Base-by-base conservation (phyloP, 2,113 vertebrate genomes). In the Hyperoodon ampullatus region DNA sequence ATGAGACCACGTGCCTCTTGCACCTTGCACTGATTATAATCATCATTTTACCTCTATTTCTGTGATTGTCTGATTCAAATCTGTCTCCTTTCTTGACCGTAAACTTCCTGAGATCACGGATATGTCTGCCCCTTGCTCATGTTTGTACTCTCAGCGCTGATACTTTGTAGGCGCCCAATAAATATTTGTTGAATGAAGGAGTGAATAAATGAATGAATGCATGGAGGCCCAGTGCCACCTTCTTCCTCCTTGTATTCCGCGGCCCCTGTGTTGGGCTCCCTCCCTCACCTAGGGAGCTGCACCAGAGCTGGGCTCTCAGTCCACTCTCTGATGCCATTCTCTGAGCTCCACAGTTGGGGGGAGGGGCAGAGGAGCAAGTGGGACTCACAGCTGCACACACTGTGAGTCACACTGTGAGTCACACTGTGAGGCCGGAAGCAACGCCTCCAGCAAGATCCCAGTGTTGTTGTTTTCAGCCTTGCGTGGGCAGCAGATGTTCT, bases 1-100 rank as follows among this genome's bases (percentile, higher is more conserved):
- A 0, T 8, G 5, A 75, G 47, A 15, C 50, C 68, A 8, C 0
- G 0, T 33, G 70, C 19, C 42, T 53, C 84, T 70, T 35, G 53
- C 50, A 18, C 26, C 1, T 1, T 5, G 71, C 65, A 0, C 83
- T 35, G 77, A n/a, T 18, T 5, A 33, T 8, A 44, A 24, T 28
- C 28, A 2, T 6, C 0, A 9, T 63, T 63, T 72, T 14, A 44
- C 55, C 21, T 65, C 87, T 44, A 2, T 55, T 85, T 58, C 87
- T 71, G 28, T 58, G 89, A 83, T 15, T 33, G 33, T 65, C 81
- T 28, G 87, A 80, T 30, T 74, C 65, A 33, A 80, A 33, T 13
- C 81, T 53, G 23, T 88, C 70, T 88, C 84, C 71, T 71, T 75
- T 47, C 68, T 44, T 39, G 71, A 24, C 21, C 4, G 2, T 39